These are phyloP conservation scores for Drosophila phalerata DNA, from an alignment of 2,888 invertebrate species.

Conservation along the genomic window DNA sequence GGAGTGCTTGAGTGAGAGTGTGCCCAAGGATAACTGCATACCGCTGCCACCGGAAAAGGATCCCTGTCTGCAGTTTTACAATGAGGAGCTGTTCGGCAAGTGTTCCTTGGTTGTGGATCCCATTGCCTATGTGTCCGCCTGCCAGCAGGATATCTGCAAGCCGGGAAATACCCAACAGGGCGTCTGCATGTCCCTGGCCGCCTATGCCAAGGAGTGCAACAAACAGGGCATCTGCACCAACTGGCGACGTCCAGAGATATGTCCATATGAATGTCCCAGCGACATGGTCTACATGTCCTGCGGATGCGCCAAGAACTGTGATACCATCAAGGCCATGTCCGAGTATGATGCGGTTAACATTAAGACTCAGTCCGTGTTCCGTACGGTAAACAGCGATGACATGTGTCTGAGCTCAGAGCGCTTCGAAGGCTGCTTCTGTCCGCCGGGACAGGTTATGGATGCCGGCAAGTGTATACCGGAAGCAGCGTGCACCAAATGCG, in stretches of 20 bases:
- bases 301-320: constrained; percentile 84
- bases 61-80: constrained; percentile 89
- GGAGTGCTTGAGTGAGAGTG: constrained; percentile 86
- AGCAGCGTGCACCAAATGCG: constrained; percentile 90
- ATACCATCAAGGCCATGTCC: constrained; percentile 72
- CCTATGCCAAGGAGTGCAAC: constrained; percentile 91
- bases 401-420: constrained; percentile 86
- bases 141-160: constrained; percentile 89
- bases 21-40: constrained; percentile 85
- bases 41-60: constrained; percentile 88
- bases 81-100: constrained; percentile 87
- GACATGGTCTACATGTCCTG: constrained; percentile 83
- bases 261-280: constrained; percentile 88
- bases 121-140: constrained; percentile 88
- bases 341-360: constrained; percentile 82
- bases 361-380: constrained; percentile 72
- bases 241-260: constrained; percentile 89
- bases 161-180: constrained; percentile 86
- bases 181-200: constrained; percentile 89
- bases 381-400: constrained; percentile 73
- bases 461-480: constrained; percentile 91
- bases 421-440: constrained; percentile 95
- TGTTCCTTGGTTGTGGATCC: constrained; percentile 92
- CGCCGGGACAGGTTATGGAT: constrained; percentile 89
- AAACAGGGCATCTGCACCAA: constrained; percentile 90